phyloP scores from a whole-genome alignment of 2,113 vertebrate genomes.

The Protobothrops flavoviridis region DNA sequence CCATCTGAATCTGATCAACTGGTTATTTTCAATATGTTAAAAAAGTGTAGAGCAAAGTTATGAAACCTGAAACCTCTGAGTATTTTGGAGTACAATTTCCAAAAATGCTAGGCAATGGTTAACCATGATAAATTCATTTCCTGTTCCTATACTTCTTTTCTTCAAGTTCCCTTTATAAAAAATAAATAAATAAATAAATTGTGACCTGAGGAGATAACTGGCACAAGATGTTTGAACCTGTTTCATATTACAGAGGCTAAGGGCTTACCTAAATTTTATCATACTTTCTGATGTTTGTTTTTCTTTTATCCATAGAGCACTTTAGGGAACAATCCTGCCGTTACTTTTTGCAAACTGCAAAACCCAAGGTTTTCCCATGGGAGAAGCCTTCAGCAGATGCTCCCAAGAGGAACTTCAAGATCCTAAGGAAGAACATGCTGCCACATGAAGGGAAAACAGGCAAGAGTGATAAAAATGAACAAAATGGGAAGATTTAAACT shows the following conservation, averaged over 20 bases:
- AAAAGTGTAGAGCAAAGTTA: not conserved
- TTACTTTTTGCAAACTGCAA: not conserved
- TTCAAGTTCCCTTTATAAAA: not conserved
- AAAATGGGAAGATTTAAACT: not conserved
- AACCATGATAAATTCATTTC: not conserved
- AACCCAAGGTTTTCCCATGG: not conserved
- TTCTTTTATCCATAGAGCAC: too few species aligned
- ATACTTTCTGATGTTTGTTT: not conserved
- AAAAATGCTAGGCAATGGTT: not conserved
- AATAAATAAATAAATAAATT: not conserved
- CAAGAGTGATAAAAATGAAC: not conserved
- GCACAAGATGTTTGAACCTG: not conserved
- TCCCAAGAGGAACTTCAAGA: not conserved
- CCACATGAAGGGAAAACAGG: not conserved
- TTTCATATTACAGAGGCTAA: not conserved
- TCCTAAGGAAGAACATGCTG: not conserved
- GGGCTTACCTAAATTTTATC: not conserved
- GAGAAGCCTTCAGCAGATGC: not conserved
- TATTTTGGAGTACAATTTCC: not conserved
- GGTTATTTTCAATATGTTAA: not conserved
- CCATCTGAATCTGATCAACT: not conserved
- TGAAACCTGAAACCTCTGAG: not conserved
- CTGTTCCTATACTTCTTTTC: not conserved
- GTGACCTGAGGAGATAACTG: not conserved
- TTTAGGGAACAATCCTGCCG: not conserved